phyloP scores from a whole-genome alignment of 2,797 vertebrate species.

The Gymnoscopelus microlampas region DNA sequence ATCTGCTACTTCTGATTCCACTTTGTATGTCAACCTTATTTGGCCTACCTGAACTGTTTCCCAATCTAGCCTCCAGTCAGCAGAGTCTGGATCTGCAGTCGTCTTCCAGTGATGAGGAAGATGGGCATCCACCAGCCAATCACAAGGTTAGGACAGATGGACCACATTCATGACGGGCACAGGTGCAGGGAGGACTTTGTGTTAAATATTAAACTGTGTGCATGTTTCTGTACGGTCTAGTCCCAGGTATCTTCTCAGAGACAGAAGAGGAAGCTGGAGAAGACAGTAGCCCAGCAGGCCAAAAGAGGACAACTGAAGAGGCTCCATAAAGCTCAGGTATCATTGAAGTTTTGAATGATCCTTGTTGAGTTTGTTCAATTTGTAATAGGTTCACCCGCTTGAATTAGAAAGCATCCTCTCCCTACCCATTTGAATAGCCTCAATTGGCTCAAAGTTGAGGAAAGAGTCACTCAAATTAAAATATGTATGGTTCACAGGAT shows the following conservation, averaged over 20 bases:
- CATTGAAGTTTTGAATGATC: not conserved
- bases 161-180: not conserved
- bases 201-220: not conserved
- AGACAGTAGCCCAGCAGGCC: constrained; percentile 81
- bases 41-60: too few species aligned
- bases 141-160: constrained; percentile 71
- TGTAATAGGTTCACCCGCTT: too few species aligned
- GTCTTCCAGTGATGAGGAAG: constrained; percentile 83
- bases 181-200: not conserved
- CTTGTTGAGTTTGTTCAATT: too few species aligned
- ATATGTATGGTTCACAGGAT: too few species aligned
- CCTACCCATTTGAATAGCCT: too few species aligned
- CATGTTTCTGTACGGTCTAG: constrained; percentile 14
- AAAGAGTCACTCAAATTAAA: too few species aligned
- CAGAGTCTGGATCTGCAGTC: constrained; percentile 59
- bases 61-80: constrained; percentile 57
- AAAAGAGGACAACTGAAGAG: constrained; percentile 91
- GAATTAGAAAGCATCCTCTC: too few species aligned
- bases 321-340: constrained; percentile 94
- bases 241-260: constrained; percentile 72
- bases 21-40: too few species aligned
- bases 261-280: constrained; percentile 82
- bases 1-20: too few species aligned
- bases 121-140: constrained; percentile 58
- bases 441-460: too few species aligned